Evolutionary conservation across 2,888 invertebrate species (phyloP), one percentile per base, ranked within the genome.

Genomic region (Zaprionus obscuricornis): DNA sequence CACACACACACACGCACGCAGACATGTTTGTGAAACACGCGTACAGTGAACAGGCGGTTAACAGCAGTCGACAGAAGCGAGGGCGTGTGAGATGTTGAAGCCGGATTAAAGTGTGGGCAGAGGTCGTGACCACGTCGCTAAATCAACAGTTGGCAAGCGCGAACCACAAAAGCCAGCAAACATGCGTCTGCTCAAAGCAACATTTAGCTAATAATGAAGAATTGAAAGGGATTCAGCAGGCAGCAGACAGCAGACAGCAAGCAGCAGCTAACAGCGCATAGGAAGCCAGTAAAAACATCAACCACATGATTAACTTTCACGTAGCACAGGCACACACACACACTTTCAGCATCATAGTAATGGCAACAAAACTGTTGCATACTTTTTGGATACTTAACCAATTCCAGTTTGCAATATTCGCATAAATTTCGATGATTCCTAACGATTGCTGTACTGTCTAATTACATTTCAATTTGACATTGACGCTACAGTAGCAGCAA

Each of bases 121-220:
- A 5, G 33, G 3, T 45, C 43, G 56, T 49, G 45, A 50, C 66
- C 67, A 57, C 52, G 65, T 54, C 68, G 63, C 68, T 71, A 83
- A 85, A 82, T 82, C 79, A 81, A 81, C 79, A 81, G 85, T 77
- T 85, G 85, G 85, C 74, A 58, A 52, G 57, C 49, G 57, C 49
- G 34, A 50, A 59, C 58, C 72, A 33, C 65, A 60, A 58, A 16
- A 49, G 66, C 63, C 55, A 69, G 31, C 69, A 54, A 66, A 49
- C 49, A 46, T 6, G 22, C 31, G 22, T 7, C 22, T 7, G 36
- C 34, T 27, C 45, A 40, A 27, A 34, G 72, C 47, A 43, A 40
- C 55, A 66, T 56, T 55, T 17, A 50, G 55, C 29, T 58, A 51
- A 71, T 68, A 51, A 55, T 55, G 59, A 26, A 31, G 43, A 47